Base-by-base conservation (phyloP, 2,113 vertebrate species). In the Nothocercus nigrocapillus region DNA sequence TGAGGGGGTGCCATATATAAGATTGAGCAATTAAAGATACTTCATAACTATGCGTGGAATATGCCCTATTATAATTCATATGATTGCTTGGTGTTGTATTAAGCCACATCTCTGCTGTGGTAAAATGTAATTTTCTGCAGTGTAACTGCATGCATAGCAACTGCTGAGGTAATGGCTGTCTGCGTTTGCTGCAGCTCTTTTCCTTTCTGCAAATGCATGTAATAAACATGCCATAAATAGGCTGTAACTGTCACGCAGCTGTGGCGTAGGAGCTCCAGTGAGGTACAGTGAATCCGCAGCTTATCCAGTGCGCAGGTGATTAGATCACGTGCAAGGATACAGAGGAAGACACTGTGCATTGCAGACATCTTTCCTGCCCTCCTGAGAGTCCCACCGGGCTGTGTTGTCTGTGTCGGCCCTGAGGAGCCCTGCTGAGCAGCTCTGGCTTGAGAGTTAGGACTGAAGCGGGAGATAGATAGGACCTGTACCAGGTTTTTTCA, bases 61-160 rank as follows among this genome's bases (percentile, higher is more conserved):
- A 88, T 72, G 19, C 62, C 83, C 38, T 58, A 24, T 49, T 94
- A 86, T 94, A 85, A 87, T 93, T 89, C 67, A 63, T 93, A 14
- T 17, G 45, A 82, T 85, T 91, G 75, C 47, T 89, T 96, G 93
- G 91, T 2, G 0, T 94, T 89, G 89, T 93, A 95, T 90, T 82
- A 93, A 92, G 95, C 87, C 78, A 91, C 64, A 53, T 91, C 95
- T 94, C 88, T 88, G 27, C 88, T 45, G 62, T 28, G 32, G 86
- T 89, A 90, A 85, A 94, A 97, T 92, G 68, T 14, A 61, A 94
- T 96, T 95, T 95, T 94, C 92, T 89, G 54, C 75, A 72, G 40
- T 0, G 3, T 93, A 92, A 56, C 70, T n/a, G 74, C 2, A 2
- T 79, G 34, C 3, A 1, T 95, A 87, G 44, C 91, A 73, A 42